Conservation (phyloP, 2,797 vertebrate species). For the Cuculus canorus region DNA sequence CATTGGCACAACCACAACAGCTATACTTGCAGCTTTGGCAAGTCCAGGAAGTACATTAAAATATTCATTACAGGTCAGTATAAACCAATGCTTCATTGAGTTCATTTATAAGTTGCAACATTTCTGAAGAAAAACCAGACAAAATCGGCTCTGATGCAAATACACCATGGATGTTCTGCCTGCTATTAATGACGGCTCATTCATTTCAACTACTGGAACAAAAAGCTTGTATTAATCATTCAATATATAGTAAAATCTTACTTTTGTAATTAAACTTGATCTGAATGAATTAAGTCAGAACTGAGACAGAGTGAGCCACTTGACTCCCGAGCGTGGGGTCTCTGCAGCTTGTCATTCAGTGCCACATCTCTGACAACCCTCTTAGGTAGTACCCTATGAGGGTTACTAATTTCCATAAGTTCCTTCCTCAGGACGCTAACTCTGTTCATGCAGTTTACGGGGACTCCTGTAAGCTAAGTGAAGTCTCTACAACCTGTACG, state of each 20-base stretch:
- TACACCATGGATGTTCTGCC: not conserved
- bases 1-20: slow-evolving; percentile 95
- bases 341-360: not conserved
- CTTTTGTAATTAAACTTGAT: not conserved
- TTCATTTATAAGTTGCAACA: not conserved
- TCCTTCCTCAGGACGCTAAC: not conserved
- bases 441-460: not conserved
- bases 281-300: not conserved
- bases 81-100: not conserved
- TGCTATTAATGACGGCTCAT: not conserved
- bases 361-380: not conserved
- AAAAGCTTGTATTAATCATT: not conserved
- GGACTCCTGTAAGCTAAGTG: not conserved
- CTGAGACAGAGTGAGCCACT: not conserved
- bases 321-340: accelerated
- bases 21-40: slow-evolving; percentile 93
- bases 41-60: slow-evolving; percentile 85
- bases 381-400: not conserved
- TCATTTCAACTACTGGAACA: not conserved
- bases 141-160: not conserved
- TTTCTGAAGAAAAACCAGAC: not conserved
- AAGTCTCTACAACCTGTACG: not conserved
- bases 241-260: not conserved
- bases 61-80: slow-evolving; percentile 89
- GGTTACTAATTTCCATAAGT: not conserved